Base-by-base conservation (phyloP, 2,888 invertebrate genomes). In the Perithous albicinctus region DNA sequence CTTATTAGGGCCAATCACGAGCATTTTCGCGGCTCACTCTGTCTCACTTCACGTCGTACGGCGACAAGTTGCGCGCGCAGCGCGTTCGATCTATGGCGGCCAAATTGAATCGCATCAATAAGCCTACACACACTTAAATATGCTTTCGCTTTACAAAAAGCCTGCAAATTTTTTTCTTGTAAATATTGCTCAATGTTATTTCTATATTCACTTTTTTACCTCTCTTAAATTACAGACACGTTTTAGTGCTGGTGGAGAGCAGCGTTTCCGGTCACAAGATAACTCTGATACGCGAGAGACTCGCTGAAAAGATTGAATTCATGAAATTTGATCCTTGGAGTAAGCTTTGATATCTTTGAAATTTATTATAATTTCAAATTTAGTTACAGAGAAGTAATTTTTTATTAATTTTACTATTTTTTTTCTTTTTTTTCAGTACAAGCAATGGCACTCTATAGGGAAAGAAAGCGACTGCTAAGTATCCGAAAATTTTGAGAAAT, bases 231-330 rank as follows among this genome's bases (percentile, higher is more conserved):
- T 94, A 85, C 89, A 97, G 97, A 90, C 91, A 93, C 80, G 94
- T 97, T 63, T 95, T 98, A 95, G 97, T 98, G 7, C 88, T 96
- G 85, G 94, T 97, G 94, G 95, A 97, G 92, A 97, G 97, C 93
- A 93, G 95, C 69, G 96, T 97, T 1, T 96, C 95, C 87, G 97
- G 97, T 0, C 97, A 98, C 88, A 94, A 94, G 86, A 94, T 94
- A 78, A 94, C 94, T 78, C 90, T 92, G 77, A 94, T 96, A 59
- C 94, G 97, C 77, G 97, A 97, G 87, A 94, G 97, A 85, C 91
- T 96, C 61, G 96, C 93, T 0, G 97, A 97, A 10, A 98, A 97
- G 94, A 82, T 97, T 69, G 97, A 97, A 93, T 83, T 95, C 0
- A 93, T 97, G 80, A 92, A 94, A 72, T 97, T 95, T 87, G 97